Evolutionary conservation across 2,113 vertebrate genomes (phyloP), one percentile per base, ranked within the genome.

Genomic region (Callionymus lyra): DNA sequence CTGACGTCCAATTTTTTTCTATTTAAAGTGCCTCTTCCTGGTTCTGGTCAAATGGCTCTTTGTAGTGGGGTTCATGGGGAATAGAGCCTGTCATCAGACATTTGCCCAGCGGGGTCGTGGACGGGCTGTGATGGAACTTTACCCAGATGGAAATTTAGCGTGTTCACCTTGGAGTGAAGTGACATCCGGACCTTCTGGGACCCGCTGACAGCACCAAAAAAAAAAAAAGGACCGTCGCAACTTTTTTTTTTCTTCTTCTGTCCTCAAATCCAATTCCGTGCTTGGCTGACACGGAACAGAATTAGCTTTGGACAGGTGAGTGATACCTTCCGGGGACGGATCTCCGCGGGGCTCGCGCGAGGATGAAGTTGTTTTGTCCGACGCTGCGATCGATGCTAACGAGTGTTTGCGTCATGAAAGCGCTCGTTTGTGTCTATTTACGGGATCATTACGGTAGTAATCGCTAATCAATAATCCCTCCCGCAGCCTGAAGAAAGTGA

Each of bases 301-400:
- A 82, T 84, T 82, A 82, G 54, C 77, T 79, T 63, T 65, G 70
- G 77, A 79, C 71, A 81, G 74, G 68, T 82, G 77, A 84, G 63
- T 77, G 81, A 85, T 81, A 66, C 50, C 64, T 61, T 79, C 65
- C 58, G 31, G 38, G 47, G 42, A 70, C 40, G 50, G 56, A 63
- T 63, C 58, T 19, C 31, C 72, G 61, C 44, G 40, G 9, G n/a
- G 58, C 41, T 55, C 1, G 4, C 5, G 1, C 3, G 47, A 15
- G 44, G 2, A 44, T 32, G 34, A 56, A 53, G 56, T 63, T 64
- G 62, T 76, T 58, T 39, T 31, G n/a, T n/a, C n/a, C n/a, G n/a
- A n/a, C n/a, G n/a, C 32, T 51, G 37, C 63, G 49, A 65, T 64
- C 50, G 46, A 36, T 34, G 53, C 53, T 32, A 35, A 65, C 38